phyloP scores from a whole-genome alignment of 2,888 invertebrate genomes.

The Barypeithes pellucidus region DNA sequence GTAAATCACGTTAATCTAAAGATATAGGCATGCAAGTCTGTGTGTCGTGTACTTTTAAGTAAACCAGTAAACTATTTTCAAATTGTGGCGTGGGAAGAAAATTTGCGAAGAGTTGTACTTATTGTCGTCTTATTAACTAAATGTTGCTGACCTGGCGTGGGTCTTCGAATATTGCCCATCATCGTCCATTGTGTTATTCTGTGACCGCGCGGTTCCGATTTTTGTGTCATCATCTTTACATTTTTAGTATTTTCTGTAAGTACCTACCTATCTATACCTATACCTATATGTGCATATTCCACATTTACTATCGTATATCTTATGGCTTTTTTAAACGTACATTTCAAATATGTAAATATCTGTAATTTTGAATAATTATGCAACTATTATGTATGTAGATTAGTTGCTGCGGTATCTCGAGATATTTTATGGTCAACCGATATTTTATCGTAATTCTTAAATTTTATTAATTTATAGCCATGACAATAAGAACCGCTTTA shows the following conservation, averaged over 20 bases:
- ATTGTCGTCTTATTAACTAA: slow-evolving; percentile 21
- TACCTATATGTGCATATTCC: background rate
- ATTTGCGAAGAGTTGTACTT: slow-evolving; percentile 9
- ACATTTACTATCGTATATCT: background rate
- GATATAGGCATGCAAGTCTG: background rate
- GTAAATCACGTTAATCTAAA: slow-evolving; percentile 5
- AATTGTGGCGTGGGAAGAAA: slow-evolving; percentile 14
- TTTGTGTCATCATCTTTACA: slow-evolving; percentile 3
- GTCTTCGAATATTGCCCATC: slow-evolving; percentile 28
- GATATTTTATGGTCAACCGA: background rate
- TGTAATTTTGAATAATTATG: background rate
- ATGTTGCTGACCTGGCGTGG: slow-evolving; percentile 26
- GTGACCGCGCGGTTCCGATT: slow-evolving; percentile 14
- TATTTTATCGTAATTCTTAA: background rate
- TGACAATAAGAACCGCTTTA: too few relatives aligned
- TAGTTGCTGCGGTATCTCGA: background rate
- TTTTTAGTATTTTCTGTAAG: background rate
- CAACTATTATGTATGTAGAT: slow-evolving; percentile 3
- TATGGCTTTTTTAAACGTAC: background rate
- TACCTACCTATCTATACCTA: too few relatives aligned
- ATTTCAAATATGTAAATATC: background rate
- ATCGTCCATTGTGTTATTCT: slow-evolving; percentile 9
- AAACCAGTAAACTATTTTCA: slow-evolving; percentile 3
- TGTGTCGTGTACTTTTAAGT: slow-evolving; percentile 12
- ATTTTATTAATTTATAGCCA: background rate